phyloP scores from a whole-genome alignment of 2,113 vertebrate species.

The Synodontis membranacea region DNA sequence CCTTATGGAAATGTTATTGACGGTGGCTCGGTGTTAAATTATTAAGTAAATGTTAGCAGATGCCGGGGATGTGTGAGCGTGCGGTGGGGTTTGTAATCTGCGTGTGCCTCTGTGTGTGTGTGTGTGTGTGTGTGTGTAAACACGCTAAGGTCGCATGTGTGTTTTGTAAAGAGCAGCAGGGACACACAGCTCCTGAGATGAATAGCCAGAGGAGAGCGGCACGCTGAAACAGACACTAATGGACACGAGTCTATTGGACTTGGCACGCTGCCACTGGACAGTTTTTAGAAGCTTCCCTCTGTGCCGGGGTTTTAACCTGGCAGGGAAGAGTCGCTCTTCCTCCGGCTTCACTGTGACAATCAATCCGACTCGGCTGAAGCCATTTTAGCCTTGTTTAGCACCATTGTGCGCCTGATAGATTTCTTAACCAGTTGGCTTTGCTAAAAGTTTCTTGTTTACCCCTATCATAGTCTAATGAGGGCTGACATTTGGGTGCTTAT shows the following conservation, averaged over 20 bases:
- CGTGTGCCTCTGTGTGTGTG: slow-evolving; percentile 32
- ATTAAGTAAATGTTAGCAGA: slow-evolving; percentile 80
- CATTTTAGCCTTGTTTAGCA: slow-evolving; percentile 61
- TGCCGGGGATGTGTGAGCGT: slow-evolving; percentile 53
- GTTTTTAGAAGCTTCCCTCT: slow-evolving; percentile 40
- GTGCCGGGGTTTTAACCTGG: slow-evolving; percentile 45
- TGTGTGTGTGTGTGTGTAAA: slow-evolving; percentile 50
- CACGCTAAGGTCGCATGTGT: slow-evolving; percentile 56
- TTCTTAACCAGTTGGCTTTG: slow-evolving; percentile 48
- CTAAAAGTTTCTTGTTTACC: slow-evolving; percentile 72
- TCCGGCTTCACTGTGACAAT: slow-evolving; percentile 60
- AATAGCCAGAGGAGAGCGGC: slow-evolving; percentile 49
- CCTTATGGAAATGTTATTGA: slow-evolving; percentile 74
- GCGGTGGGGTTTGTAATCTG: slow-evolving; percentile 32
- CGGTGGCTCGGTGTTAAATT: slow-evolving; percentile 74
- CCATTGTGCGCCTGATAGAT: slow-evolving; percentile 59
- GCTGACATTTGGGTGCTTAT: slow-evolving; percentile 68
- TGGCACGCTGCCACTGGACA: slow-evolving; percentile 47
- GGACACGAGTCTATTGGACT: slow-evolving; percentile 43
- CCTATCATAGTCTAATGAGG: slow-evolving; percentile 73
- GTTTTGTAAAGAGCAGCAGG: slow-evolving; percentile 55
- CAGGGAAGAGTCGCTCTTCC: slow-evolving; percentile 55
- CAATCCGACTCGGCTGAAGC: slow-evolving; percentile 56
- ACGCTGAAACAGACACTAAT: slow-evolving; percentile 57
- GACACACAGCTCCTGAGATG: slow-evolving; percentile 38